Conservation (phyloP, 2,797 vertebrate species). For the Galagoides demidoff region DNA sequence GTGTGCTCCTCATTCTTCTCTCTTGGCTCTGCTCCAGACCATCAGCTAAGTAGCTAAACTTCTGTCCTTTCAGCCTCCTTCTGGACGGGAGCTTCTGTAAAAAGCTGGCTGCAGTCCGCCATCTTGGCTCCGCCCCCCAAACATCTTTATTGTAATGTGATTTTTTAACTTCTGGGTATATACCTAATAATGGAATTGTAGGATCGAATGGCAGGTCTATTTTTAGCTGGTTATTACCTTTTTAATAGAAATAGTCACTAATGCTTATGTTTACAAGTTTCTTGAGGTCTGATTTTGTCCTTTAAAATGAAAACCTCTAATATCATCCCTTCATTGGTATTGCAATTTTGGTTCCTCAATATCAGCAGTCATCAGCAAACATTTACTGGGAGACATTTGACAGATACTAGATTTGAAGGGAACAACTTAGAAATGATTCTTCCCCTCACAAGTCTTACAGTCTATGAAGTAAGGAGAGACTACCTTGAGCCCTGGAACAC, state of each 20-base stretch:
- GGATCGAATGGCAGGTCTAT: no score
- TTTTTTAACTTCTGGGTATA: no score
- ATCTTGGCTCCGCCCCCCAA: no score
- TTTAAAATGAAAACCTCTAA: background rate
- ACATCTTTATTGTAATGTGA: no score
- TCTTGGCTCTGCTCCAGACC: no score
- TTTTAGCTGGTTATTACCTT: background rate
- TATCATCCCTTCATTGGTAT: background rate
- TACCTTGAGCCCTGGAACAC: background rate
- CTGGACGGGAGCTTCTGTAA: no score
- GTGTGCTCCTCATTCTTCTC: no score
- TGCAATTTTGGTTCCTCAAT: no score
- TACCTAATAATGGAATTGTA: no score
- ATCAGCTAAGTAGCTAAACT: no score
- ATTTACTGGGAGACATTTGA: background rate
- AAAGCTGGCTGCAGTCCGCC: no score
- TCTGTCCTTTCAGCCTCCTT: no score
- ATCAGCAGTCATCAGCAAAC: background rate
- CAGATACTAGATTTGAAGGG: background rate
- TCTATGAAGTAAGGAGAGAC: background rate
- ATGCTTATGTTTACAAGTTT: background rate
- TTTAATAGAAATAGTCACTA: background rate
- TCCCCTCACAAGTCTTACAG: background rate
- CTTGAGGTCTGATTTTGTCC: background rate
- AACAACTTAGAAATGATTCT: background rate